These are phyloP conservation scores for Anoplophora glabripennis DNA, from an alignment of 1,140 invertebrate genomes.

Conservation along the genomic window DNA sequence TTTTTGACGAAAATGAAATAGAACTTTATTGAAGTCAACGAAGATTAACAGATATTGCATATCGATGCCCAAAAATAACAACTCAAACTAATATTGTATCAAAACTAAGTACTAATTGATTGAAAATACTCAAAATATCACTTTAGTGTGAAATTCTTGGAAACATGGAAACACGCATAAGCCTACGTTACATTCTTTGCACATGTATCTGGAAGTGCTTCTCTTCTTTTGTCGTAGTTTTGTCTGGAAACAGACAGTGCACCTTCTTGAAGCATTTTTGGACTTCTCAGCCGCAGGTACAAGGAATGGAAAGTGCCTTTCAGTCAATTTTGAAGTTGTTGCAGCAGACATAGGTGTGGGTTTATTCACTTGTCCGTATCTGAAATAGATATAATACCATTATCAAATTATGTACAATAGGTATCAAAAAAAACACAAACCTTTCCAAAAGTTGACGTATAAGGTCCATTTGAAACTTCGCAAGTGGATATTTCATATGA, in stretches of 20 bases:
- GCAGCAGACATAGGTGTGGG: not conserved
- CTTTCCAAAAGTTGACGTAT: conserved; percentile 1
- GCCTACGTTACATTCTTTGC: conserved; percentile 22
- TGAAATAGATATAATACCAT: conserved; percentile 4
- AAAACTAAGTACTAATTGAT: not conserved
- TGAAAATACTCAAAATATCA: conserved; percentile 7
- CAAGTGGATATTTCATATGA: not conserved
- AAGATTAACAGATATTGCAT: not conserved
- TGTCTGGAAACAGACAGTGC: conserved; percentile 18
- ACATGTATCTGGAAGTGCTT: conserved; percentile 20
- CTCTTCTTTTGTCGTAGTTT: conserved; percentile 13
- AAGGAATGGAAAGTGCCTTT: conserved; percentile 17
- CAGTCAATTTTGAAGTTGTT: conserved; percentile 7
- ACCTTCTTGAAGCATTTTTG: conserved; percentile 20
- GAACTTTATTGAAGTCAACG: not conserved
- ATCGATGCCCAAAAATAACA: conserved; percentile 1
- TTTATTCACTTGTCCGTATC: not conserved
- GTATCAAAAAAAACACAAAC: conserved; percentile 2
- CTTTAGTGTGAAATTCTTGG: conserved; percentile 12
- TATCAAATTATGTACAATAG: not conserved
- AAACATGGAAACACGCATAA: conserved; percentile 28
- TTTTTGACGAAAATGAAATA: not conserved
- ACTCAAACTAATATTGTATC: not conserved
- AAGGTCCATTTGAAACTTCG: not conserved
- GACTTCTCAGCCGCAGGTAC: conserved; percentile 16